A percentile compares a stretch with the other conserved stretches of the same genome.
Evolutionary conservation across 2,888 invertebrate genomes (phyloP).

Genomic region (Cylindroiulus punctatus): DNA sequence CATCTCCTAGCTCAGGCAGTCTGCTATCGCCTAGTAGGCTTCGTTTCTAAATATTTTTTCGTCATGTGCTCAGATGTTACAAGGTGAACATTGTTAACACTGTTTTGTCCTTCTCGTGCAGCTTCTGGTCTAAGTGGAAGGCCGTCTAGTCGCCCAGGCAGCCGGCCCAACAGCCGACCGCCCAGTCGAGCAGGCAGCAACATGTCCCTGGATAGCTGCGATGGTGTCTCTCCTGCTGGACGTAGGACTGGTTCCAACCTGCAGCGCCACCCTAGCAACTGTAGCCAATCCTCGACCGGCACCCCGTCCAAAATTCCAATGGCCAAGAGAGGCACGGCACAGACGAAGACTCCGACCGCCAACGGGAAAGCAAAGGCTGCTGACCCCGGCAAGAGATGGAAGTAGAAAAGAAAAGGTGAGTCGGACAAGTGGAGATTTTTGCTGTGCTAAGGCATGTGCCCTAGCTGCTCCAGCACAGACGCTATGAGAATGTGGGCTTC

Average conservation of each 20-base stretch:
- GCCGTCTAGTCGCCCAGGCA: slow-evolving; percentile 69
- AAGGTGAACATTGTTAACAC: neutral
- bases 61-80: no score
- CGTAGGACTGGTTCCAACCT: slow-evolving; percentile 53
- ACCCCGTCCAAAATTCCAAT: slow-evolving; percentile 54
- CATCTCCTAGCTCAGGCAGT: slow-evolving; percentile 59
- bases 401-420: slow-evolving; percentile 14
- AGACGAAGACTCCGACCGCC: slow-evolving; percentile 46
- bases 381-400: slow-evolving; percentile 13
- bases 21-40: slow-evolving; percentile 55
- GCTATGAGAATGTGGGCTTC: no score
- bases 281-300: slow-evolving; percentile 51
- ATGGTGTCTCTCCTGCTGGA: slow-evolving; percentile 71
- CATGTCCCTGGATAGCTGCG: slow-evolving; percentile 77
- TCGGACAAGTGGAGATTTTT: neutral
- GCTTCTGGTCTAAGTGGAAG: slow-evolving; percentile 46
- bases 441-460: no score
- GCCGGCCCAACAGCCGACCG: slow-evolving; percentile 84
- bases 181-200: slow-evolving; percentile 94
- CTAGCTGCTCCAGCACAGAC: no score
- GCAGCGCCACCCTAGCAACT: slow-evolving; percentile 54
- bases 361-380: slow-evolving; percentile 48
- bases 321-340: slow-evolving; percentile 6
- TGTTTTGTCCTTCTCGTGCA: neutral
- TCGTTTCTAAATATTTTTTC: no score